A percentile compares a stretch with the other conserved stretches of the same genome.
Conservation (phyloP, 2,797 vertebrate genomes). For the Typhlichthys subterraneus region DNA sequence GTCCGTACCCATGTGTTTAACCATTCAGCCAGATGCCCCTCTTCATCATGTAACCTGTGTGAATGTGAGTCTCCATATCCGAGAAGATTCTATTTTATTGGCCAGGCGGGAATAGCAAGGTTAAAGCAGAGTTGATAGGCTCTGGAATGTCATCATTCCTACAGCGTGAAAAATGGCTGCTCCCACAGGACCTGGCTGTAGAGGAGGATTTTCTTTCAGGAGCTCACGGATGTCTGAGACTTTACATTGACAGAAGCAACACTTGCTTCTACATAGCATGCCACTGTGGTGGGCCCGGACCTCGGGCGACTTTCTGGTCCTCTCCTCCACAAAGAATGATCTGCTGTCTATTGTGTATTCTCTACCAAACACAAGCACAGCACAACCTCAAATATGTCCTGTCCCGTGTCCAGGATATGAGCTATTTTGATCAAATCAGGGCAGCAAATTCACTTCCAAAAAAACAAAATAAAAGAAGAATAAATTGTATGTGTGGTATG, state of each 20-base stretch:
- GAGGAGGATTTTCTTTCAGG: slow-evolving; percentile 55
- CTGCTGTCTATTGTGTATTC: slow-evolving; percentile 24
- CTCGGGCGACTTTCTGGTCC: slow-evolving; percentile 46
- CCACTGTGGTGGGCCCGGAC: slow-evolving; percentile 48
- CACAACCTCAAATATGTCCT: slow-evolving; percentile 56
- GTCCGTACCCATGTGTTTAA: slow-evolving; percentile 62
- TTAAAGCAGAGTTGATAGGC: slow-evolving; percentile 28
- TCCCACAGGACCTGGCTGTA: slow-evolving; percentile 29
- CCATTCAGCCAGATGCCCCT: slow-evolving; percentile 52
- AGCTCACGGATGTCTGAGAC: slow-evolving; percentile 38
- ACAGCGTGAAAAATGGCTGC: slow-evolving; percentile 34
- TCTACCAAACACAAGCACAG: slow-evolving; percentile 49
- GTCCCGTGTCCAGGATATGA: slow-evolving; percentile 52
- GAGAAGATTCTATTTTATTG: slow-evolving; percentile 47
- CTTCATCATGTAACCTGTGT: slow-evolving; percentile 37
- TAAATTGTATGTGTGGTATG: slow-evolving; percentile 40
- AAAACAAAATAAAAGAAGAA: slow-evolving; percentile 51
- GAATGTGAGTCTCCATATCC: slow-evolving; percentile 53
- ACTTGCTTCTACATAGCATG: slow-evolving; percentile 46
- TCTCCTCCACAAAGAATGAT: slow-evolving; percentile 46
- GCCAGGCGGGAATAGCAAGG: slow-evolving; percentile 60
- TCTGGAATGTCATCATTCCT: slow-evolving; percentile 45
- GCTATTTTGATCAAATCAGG: slow-evolving; percentile 61
- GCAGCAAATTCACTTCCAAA: slow-evolving; percentile 51
- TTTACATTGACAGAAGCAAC: slow-evolving; percentile 12